A percentile compares a stretch with the other conserved stretches of the same genome.
phyloP scores from a whole-genome alignment of 2,888 invertebrate genomes.

The Drosophila pseudotakahashii region DNA sequence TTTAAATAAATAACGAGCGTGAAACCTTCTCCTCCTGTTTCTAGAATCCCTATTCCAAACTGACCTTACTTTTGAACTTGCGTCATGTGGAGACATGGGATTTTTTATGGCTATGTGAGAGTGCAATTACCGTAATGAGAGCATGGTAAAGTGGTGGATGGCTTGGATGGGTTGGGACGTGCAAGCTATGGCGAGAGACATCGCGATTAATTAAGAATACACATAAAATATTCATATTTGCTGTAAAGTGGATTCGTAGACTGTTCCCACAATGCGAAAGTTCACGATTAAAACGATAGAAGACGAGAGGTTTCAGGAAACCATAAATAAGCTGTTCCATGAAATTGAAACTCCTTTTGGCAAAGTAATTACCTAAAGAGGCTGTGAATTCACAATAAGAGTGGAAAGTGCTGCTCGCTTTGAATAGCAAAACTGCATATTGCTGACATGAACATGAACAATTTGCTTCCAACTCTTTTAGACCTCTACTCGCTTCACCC shows the following conservation, averaged over 20 bases:
- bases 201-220: too few relatives aligned
- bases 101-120: too few relatives aligned
- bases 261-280: too few relatives aligned
- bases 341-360: not conserved
- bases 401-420: constrained; percentile 18
- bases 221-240: too few relatives aligned
- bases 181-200: too few relatives aligned
- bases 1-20: not conserved
- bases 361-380: not conserved
- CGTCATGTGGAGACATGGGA: not conserved
- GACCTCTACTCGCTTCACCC: not conserved
- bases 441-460: constrained; percentile 49
- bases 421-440: constrained; percentile 33
- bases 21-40: not conserved
- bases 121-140: too few relatives aligned
- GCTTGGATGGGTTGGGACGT: not conserved
- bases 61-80: not conserved
- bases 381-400: constrained; percentile 17
- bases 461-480: not conserved
- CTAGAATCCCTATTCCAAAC: not conserved
- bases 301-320: too few relatives aligned
- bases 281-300: too few relatives aligned
- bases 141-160: not conserved
- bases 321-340: too few relatives aligned
- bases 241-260: too few relatives aligned